phyloP scores from a whole-genome alignment of 2,113 vertebrate genomes.

The Dendropsophus ebraccatus region DNA sequence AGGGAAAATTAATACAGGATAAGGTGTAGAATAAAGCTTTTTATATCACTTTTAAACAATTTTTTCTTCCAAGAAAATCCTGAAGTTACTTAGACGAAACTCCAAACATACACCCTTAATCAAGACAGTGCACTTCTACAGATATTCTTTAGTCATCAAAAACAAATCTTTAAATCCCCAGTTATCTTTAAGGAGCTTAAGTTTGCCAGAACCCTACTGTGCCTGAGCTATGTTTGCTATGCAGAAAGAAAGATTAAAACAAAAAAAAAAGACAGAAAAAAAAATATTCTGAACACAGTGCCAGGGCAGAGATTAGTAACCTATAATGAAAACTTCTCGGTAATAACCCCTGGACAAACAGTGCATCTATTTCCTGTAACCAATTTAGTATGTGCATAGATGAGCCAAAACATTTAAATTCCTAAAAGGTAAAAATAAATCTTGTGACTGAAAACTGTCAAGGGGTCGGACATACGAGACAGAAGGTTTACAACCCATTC shows the following conservation, averaged over 20 bases:
- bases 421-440: too few species aligned
- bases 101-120: constrained; percentile 15
- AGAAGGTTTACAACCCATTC: too few species aligned
- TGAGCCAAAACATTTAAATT: too few species aligned
- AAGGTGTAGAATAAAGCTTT: not conserved
- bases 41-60: not conserved
- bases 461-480: too few species aligned
- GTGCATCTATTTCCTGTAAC: not conserved
- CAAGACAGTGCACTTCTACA: not conserved
- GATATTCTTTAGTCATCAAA: constrained; percentile 28
- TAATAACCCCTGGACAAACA: constrained; percentile 15
- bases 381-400: not conserved
- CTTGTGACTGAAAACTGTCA: too few species aligned
- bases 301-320: constrained; percentile 38
- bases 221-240: constrained; percentile 15
- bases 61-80: not conserved
- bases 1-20: not conserved
- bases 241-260: not conserved
- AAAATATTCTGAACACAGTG: not conserved
- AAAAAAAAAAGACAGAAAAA: not conserved
- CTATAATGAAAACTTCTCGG: constrained; percentile 17
- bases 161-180: constrained; percentile 41
- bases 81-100: constrained; percentile 13
- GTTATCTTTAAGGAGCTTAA: constrained; percentile 45
- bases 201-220: constrained; percentile 21